Percentiles rank a stretch among this genome's conserved stretches.
These are phyloP conservation scores for Apamea sordens DNA, from an alignment of 2,888 invertebrate species.

Conservation along the genomic window DNA sequence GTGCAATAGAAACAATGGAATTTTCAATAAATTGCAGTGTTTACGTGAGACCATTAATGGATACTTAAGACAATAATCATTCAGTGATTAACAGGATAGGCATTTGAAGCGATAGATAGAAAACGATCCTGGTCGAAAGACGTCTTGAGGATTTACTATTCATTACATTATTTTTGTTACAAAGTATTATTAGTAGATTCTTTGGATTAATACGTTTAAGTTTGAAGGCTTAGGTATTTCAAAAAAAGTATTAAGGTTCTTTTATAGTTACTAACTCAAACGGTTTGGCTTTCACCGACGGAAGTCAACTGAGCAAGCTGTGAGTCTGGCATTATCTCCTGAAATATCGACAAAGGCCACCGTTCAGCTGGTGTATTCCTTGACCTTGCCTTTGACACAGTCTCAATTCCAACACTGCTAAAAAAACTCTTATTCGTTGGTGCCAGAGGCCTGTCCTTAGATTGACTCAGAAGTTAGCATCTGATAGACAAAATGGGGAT, in stretches of 20 bases:
- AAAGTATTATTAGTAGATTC: neutral
- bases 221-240: no score
- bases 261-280: neutral
- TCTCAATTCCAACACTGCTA: neutral
- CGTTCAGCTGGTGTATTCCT: neutral
- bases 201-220: neutral
- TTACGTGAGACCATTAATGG: neutral
- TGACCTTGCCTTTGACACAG: neutral
- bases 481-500: neutral
- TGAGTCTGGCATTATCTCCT: neutral
- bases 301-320: neutral
- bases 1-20: conserved; percentile 5
- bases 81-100: neutral
- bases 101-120: neutral
- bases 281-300: neutral
- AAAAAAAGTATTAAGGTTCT: neutral
- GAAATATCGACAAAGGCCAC: neutral
- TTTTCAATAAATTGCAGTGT: neutral
- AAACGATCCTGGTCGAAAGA: neutral
- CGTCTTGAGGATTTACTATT: neutral
- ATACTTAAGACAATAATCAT: neutral
- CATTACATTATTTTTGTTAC: neutral
- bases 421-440: neutral
- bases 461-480: neutral
- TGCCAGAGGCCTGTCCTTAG: neutral